Percentiles rank a stretch among this genome's conserved stretches.
Conservation (phyloP, 2,113 vertebrate species). For the Carassius carassius region DNA sequence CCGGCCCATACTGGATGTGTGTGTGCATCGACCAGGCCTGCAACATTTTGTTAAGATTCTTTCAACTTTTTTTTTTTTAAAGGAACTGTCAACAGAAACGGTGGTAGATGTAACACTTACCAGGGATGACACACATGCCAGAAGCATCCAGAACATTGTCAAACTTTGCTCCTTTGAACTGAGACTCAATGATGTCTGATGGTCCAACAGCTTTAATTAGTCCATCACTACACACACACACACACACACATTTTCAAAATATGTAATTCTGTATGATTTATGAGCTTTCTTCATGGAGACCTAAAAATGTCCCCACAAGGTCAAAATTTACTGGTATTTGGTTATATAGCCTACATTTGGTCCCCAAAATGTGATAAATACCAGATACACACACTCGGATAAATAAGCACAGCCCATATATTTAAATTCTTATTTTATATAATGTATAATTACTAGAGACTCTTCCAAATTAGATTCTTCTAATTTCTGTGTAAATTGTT, state of each 20-base stretch:
- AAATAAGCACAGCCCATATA: background rate
- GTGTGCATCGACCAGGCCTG: conserved; percentile 94
- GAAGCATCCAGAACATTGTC: conserved; percentile 87
- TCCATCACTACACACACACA: conserved; percentile 77
- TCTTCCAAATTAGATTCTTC: too few relatives aligned
- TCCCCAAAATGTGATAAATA: too few relatives aligned
- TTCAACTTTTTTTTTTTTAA: background rate
- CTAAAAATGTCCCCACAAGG: too few relatives aligned
- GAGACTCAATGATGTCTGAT: conserved; percentile 73
- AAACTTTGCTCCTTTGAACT: conserved; percentile 79
- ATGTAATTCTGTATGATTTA: too few relatives aligned
- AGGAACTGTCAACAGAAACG: background rate
- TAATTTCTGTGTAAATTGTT: background rate
- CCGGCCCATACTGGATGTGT: conserved; percentile 97
- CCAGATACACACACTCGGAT: background rate
- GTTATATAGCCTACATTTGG: too few relatives aligned
- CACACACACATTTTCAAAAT: background rate
- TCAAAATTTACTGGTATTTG: too few relatives aligned
- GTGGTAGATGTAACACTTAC: conserved; percentile 65
- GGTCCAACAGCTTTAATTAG: conserved; percentile 85
- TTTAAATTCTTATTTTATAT: background rate
- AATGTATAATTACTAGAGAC: background rate
- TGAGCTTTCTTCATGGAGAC: too few relatives aligned
- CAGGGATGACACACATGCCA: conserved; percentile 91
- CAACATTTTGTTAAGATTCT: conserved; percentile 54